Evolutionary conservation across 1,140 invertebrate species (phyloP).

Genomic region (Panagrolaimus sp.): DNA sequence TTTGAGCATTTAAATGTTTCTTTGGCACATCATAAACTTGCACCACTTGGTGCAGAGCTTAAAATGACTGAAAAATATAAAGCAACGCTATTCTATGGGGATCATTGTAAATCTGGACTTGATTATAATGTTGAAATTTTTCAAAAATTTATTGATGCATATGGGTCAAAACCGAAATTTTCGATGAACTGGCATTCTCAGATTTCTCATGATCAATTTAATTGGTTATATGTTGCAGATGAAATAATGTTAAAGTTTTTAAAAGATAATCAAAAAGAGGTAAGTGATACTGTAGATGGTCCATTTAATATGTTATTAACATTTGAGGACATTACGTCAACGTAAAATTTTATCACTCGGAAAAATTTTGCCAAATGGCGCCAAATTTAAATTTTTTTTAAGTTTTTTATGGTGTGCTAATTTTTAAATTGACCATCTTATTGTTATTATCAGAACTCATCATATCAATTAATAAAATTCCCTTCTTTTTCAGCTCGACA

Average conservation of each 20-base stretch:
- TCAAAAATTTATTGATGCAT: background rate
- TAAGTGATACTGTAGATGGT: background rate
- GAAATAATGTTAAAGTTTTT: conserved; percentile 12
- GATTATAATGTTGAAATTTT: conserved; percentile 15
- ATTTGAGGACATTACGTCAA: too few relatives aligned
- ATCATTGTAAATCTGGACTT: too few relatives aligned
- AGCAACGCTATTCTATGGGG: too few relatives aligned
- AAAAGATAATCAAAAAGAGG: conserved; percentile 13
- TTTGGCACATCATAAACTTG: conserved; percentile 18
- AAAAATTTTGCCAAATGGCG: background rate
- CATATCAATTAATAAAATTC: too few relatives aligned
- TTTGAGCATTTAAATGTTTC: conserved; percentile 27
- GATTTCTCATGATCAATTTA: conserved; percentile 9
- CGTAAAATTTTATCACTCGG: too few relatives aligned
- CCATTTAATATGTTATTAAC: too few relatives aligned
- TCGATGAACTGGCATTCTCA: conserved; percentile 7
- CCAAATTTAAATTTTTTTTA: too few relatives aligned
- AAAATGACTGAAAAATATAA: conserved; percentile 17
- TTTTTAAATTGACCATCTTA: too few relatives aligned
- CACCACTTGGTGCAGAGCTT: conserved; percentile 9
- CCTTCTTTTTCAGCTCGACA: conserved; percentile 20
- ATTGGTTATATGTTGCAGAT: conserved; percentile 13
- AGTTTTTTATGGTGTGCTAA: background rate
- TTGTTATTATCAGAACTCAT: conserved; percentile 60
- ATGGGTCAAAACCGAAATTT: conserved; percentile 13